Conservation (phyloP, 53 echinoderm and acorn worm species). For the Temnopleurus reevesii region DNA sequence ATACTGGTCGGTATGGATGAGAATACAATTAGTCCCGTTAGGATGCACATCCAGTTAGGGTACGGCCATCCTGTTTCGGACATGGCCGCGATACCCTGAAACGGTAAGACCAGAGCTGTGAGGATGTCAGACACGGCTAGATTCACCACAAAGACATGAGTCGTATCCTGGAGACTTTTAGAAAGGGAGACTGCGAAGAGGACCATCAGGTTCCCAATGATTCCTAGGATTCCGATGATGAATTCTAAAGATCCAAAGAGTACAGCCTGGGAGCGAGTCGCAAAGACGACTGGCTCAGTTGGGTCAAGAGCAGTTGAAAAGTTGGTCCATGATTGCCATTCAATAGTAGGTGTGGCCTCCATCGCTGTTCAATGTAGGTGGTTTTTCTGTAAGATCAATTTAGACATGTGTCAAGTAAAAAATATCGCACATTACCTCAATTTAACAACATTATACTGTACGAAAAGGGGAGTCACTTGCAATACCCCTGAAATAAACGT, state of each 20-base stretch:
- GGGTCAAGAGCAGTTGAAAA: not conserved
- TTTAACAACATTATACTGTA: too few species aligned
- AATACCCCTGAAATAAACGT: too few species aligned
- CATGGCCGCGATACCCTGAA: constrained; percentile 41
- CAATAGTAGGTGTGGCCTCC: too few species aligned
- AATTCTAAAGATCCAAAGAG: not conserved
- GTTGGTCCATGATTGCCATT: too few species aligned
- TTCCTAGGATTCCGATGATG: constrained; percentile 45
- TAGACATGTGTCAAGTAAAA: too few species aligned
- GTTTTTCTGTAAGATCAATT: too few species aligned
- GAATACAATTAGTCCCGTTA: not conserved
- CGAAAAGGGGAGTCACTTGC: too few species aligned
- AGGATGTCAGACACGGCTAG: constrained; percentile 59
- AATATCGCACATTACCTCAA: too few species aligned
- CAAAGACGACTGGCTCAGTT: not conserved
- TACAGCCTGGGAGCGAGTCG: not conserved
- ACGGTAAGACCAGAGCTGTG: constrained; percentile 50
- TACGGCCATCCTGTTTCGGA: constrained; percentile 50
- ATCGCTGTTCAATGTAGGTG: too few species aligned
- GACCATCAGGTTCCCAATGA: constrained; percentile 51
- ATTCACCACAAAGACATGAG: constrained; percentile 58
- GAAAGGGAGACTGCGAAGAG: constrained; percentile 41
- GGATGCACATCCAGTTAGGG: not conserved
- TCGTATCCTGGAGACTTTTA: constrained; percentile 47
- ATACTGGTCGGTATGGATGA: constrained; percentile 20